Evolutionary conservation across 1,140 invertebrate genomes (phyloP).

Genomic region (Venustaconcha ellipsiformis): DNA sequence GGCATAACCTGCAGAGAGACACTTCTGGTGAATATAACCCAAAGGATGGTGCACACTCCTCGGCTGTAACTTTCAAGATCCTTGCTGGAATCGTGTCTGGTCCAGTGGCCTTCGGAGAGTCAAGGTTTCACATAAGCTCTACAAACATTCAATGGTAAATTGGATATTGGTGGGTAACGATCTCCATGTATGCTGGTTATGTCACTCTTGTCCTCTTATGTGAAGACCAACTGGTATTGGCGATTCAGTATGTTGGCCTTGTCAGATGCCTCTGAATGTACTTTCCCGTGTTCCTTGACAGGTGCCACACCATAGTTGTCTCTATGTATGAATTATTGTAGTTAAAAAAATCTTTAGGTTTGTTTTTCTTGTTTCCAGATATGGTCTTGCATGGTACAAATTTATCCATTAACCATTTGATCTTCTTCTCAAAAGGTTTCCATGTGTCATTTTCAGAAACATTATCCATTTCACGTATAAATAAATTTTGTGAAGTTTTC

Average conservation of each 20-base stretch:
- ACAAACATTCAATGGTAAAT: not conserved
- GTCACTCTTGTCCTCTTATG: not conserved
- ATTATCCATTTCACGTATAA: not conserved
- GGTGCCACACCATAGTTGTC: too few species aligned
- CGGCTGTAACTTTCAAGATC: constrained; percentile 16
- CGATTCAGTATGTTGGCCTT: constrained; percentile 28
- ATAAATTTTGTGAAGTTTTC: not conserved
- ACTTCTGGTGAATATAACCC: not conserved
- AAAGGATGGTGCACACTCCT: constrained; percentile 3
- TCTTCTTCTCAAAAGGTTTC: not conserved
- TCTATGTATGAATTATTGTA: too few species aligned
- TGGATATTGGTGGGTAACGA: not conserved
- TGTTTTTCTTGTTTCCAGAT: not conserved
- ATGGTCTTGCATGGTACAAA: constrained; percentile 1
- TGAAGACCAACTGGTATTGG: constrained; percentile 16
- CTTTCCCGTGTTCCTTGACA: too few species aligned
- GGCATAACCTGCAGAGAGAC: not conserved
- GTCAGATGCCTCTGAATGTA: constrained; percentile 2
- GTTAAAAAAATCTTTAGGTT: not conserved
- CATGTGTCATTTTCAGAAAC: not conserved
- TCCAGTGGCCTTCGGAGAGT: constrained; percentile 13
- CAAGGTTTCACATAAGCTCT: not conserved
- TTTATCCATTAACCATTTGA: not conserved
- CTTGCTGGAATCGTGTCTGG: constrained; percentile 15
- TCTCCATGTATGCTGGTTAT: not conserved